A percentile compares a stretch with the other conserved stretches of the same genome.
Evolutionary conservation across 2,113 vertebrate species (phyloP).

Genomic region (Trematocara marginatum): DNA sequence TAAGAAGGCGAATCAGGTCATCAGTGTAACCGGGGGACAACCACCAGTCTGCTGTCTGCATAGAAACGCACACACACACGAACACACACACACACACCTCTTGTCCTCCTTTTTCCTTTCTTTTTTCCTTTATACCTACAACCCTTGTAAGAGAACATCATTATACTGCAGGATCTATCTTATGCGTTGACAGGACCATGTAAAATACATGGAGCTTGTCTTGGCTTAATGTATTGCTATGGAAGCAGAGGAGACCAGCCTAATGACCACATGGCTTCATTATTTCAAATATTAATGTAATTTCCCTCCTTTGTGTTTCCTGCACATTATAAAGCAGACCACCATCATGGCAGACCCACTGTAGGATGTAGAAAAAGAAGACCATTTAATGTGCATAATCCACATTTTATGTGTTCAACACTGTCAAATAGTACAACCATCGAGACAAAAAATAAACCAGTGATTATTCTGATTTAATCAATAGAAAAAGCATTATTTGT

Average conservation of each 20-base stretch:
- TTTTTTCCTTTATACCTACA: not conserved
- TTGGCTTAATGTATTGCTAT: slow-evolving; percentile 74
- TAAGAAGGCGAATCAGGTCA: slow-evolving; percentile 49
- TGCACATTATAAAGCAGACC: slow-evolving; percentile 9
- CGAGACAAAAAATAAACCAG: not conserved
- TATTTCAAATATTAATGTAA: slow-evolving; percentile 65
- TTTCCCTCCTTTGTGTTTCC: slow-evolving; percentile 38
- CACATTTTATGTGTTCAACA: not conserved
- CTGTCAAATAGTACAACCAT: not conserved
- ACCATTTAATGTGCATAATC: not conserved
- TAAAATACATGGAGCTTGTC: slow-evolving; percentile 74
- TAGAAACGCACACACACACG: not conserved
- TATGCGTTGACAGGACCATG: slow-evolving; percentile 54
- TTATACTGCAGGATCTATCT: slow-evolving; percentile 65
- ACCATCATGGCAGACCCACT: not conserved
- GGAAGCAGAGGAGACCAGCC: slow-evolving; percentile 67
- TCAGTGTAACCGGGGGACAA: slow-evolving; percentile 12
- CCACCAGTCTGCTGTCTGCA: slow-evolving; percentile 36
- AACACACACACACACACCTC: not conserved
- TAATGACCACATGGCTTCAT: slow-evolving; percentile 58
- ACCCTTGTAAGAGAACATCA: slow-evolving; percentile 41
- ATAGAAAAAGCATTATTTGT: not conserved
- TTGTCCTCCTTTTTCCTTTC: not conserved
- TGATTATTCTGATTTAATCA: not conserved
- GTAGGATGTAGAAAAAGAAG: not conserved